Evolutionary conservation across 2,113 vertebrate species (phyloP).

Genomic region (Morone saxatilis): DNA sequence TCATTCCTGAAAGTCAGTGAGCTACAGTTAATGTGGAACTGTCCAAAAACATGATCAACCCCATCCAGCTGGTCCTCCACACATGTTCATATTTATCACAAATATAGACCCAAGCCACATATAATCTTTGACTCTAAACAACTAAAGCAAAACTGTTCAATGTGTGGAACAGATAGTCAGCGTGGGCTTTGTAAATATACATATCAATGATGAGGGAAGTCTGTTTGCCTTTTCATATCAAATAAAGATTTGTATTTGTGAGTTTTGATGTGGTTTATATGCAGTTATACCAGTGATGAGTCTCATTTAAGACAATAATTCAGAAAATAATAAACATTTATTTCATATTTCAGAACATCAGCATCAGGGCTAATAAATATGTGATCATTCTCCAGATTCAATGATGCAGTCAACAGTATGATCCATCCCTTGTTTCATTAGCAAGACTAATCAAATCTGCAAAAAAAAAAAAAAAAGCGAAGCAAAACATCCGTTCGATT

Average conservation of each 20-base stretch:
- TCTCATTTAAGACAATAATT: not conserved
- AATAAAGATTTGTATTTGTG: slow-evolving; percentile 69
- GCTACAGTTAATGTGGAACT: not conserved
- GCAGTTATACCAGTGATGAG: not conserved
- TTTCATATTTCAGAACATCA: slow-evolving; percentile 6
- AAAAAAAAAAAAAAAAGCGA: not conserved
- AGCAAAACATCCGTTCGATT: not conserved
- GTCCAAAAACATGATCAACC: not conserved
- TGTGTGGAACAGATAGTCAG: not conserved
- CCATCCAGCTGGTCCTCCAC: slow-evolving; percentile 15
- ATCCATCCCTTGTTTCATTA: not conserved
- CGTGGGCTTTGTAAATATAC: slow-evolving; percentile 53
- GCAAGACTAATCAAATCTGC: not conserved
- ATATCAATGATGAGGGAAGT: slow-evolving; percentile 23
- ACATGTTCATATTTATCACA: not conserved
- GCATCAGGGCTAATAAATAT: not conserved
- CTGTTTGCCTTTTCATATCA: slow-evolving; percentile 50
- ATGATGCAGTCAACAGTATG: not conserved
- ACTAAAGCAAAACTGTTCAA: not conserved
- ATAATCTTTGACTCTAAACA: not conserved
- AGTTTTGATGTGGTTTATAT: slow-evolving; percentile 11
- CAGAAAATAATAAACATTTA: slow-evolving; percentile 15
- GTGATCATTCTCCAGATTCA: not conserved
- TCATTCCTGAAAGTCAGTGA: not conserved
- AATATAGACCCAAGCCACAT: not conserved